Conservation (phyloP, 2,888 invertebrate genomes). For the Bugula neritina region DNA sequence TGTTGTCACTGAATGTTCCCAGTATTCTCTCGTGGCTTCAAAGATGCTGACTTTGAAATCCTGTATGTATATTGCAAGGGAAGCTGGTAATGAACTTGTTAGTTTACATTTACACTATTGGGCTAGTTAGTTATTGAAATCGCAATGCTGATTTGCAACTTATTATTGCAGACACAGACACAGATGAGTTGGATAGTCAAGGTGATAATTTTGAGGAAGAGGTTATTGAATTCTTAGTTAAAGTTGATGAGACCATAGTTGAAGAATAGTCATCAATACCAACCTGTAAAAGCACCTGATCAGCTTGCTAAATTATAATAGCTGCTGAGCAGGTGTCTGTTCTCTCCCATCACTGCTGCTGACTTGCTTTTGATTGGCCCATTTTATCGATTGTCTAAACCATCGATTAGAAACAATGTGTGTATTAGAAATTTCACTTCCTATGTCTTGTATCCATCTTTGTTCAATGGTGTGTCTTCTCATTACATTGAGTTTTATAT, state of each 20-base stretch:
- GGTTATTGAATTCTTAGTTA: slow-evolving; percentile 92
- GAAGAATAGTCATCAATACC: slow-evolving; percentile 40
- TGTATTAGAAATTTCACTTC: background rate
- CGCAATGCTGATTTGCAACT: background rate
- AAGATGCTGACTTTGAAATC: background rate
- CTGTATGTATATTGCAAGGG: no score
- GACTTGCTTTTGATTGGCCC: background rate
- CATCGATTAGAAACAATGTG: background rate
- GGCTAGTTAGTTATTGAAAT: background rate
- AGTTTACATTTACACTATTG: no score
- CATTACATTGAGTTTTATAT: slow-evolving; percentile 35
- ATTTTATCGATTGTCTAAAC: no score
- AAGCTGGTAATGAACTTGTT: no score
- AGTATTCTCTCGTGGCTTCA: background rate
- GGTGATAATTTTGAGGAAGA: slow-evolving; percentile 84
- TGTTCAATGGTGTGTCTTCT: slow-evolving; percentile 33
- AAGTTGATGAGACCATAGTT: slow-evolving; percentile 70
- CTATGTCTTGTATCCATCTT: slow-evolving; percentile 6
- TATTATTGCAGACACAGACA: slow-evolving; percentile 70
- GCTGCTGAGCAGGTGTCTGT: background rate
- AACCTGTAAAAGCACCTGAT: background rate
- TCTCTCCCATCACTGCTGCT: background rate
- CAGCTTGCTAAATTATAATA: background rate
- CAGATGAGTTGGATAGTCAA: slow-evolving; percentile 83
- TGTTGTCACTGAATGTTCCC: background rate